phyloP scores from a whole-genome alignment of 2,113 vertebrate genomes.

The Rhizomys pruinosus region DNA sequence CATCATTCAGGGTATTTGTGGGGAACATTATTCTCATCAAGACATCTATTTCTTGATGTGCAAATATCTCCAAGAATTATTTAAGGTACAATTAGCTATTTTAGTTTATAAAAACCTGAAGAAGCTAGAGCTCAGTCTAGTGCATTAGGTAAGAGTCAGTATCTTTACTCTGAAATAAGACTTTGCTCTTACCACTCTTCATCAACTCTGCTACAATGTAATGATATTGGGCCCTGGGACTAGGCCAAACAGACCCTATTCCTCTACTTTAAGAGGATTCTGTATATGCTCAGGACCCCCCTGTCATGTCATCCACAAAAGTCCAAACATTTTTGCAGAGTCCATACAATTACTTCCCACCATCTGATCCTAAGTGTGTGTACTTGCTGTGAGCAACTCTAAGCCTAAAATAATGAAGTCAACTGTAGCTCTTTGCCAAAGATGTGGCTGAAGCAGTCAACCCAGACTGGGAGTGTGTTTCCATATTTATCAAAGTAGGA shows the following conservation, averaged over 20 bases:
- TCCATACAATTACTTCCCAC: background rate
- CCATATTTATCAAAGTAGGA: background rate
- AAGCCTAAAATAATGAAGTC: background rate
- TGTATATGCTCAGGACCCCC: background rate
- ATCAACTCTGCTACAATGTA: background rate
- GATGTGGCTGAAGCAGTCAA: background rate
- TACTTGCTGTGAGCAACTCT: background rate
- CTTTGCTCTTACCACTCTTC: background rate
- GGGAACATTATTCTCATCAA: background rate
- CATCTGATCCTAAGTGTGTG: background rate
- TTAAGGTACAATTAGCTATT: background rate
- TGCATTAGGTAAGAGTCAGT: background rate
- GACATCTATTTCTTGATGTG: background rate
- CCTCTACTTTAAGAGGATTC: background rate
- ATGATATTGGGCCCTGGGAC: fast-evolving
- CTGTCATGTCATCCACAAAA: background rate
- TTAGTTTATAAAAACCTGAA: background rate
- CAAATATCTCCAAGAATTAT: background rate
- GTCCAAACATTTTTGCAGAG: background rate
- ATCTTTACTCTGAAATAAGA: background rate
- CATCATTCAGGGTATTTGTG: background rate
- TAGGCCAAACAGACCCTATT: background rate
- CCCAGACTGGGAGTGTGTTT: background rate
- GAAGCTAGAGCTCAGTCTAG: background rate
- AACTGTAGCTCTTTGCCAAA: background rate